phyloP scores from a whole-genome alignment of 2,113 vertebrate genomes.

The Genyomyrus donnyi region DNA sequence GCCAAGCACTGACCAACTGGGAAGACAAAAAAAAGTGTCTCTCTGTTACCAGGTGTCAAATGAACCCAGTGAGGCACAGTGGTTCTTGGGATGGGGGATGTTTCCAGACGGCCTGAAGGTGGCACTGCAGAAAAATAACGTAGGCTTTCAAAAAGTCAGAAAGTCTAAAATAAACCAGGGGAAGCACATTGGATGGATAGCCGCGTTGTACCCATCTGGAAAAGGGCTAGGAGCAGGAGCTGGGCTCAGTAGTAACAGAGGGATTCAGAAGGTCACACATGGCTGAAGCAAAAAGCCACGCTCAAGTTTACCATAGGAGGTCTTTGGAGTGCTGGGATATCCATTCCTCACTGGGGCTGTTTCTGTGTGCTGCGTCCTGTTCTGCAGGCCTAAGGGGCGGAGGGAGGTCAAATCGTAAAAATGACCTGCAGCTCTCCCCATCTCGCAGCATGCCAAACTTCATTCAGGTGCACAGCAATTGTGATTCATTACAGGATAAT shows the following conservation, averaged over 20 bases:
- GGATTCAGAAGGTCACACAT: background rate
- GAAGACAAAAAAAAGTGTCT: constrained; percentile 21
- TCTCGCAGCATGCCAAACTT: background rate
- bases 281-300: background rate
- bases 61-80: constrained; percentile 40
- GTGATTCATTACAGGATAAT: background rate
- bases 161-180: background rate
- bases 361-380: constrained; percentile 45
- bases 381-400: constrained; percentile 44
- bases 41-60: constrained; percentile 46
- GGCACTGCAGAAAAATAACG: constrained; percentile 49
- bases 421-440: too few species aligned
- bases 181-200: background rate
- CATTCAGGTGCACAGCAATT: background rate
- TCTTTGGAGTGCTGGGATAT: constrained; percentile 33
- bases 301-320: constrained; percentile 46
- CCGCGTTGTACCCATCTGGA: background rate
- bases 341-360: constrained; percentile 13
- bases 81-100: constrained; percentile 32
- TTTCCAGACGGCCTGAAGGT: constrained; percentile 45
- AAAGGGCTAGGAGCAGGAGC: background rate
- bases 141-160: constrained; percentile 20
- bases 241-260: background rate
- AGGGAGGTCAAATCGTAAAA: constrained; percentile 13
- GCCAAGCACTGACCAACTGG: constrained; percentile 40